Conservation (phyloP, 1,140 invertebrate species). For the Drosophila kanapiae region DNA sequence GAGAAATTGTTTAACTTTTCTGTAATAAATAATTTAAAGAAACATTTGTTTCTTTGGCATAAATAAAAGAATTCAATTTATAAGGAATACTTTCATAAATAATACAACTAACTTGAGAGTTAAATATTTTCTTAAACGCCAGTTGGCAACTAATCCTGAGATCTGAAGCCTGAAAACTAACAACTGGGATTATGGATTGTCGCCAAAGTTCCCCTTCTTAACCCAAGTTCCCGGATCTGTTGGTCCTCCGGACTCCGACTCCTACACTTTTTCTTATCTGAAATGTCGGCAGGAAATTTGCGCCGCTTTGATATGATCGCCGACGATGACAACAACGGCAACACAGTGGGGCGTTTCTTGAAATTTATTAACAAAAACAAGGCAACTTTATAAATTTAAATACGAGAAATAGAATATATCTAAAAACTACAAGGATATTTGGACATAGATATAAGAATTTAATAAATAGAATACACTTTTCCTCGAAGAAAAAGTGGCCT, state of each 20-base stretch:
- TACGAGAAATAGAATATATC: no score
- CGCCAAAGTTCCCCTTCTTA: conserved; percentile 8
- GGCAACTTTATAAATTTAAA: neutral
- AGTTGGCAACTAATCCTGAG: conserved; percentile 15
- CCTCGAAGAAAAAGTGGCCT: no score
- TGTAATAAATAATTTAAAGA: neutral
- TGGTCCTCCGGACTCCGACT: conserved; percentile 25
- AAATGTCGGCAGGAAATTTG: conserved; percentile 69
- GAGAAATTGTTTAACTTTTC: neutral
- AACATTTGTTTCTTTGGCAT: no score
- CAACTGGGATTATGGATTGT: neutral
- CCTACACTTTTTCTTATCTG: conserved; percentile 59
- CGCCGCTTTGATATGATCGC: conserved; percentile 79
- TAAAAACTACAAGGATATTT: no score
- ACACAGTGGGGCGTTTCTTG: neutral
- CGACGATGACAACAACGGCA: conserved; percentile 39
- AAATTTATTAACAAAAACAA: neutral
- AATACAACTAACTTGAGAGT: no score
- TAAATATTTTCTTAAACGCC: conserved; percentile 50
- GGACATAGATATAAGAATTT: no score
- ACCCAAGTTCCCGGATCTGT: neutral
- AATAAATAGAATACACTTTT: no score
- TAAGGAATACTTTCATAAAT: no score
- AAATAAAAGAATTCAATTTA: no score
- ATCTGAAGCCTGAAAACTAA: neutral